Percentiles rank a stretch among this genome's conserved stretches.
These are phyloP conservation scores for Drosophila suboccidentalis DNA, from an alignment of 2,888 invertebrate species.

Conservation along the genomic window DNA sequence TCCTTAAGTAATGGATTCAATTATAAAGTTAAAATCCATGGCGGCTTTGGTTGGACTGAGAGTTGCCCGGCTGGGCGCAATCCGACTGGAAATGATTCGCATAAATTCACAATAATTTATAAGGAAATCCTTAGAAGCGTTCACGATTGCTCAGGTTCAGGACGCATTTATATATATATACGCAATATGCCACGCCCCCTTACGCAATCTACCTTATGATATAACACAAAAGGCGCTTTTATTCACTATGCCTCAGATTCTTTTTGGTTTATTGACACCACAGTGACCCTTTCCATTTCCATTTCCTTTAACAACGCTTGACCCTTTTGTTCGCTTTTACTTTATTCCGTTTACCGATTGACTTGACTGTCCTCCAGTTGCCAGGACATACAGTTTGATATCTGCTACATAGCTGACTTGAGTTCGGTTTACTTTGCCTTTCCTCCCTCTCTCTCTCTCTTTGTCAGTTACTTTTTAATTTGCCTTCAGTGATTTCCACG, in stretches of 20 bases:
- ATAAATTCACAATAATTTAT: constrained; percentile 83
- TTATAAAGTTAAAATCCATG: constrained; percentile 80
- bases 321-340: constrained; percentile 72
- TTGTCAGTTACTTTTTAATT: constrained; percentile 66
- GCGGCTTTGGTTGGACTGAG: constrained; percentile 47
- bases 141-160: constrained; percentile 30
- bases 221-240: constrained; percentile 41
- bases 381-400: constrained; percentile 21
- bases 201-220: constrained; percentile 10
- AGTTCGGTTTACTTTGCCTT: constrained; percentile 19
- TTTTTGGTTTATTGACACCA: constrained; percentile 31
- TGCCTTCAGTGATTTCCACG: constrained; percentile 77
- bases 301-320: constrained; percentile 53
- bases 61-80: constrained; percentile 54
- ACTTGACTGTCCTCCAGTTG: constrained; percentile 54
- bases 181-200: constrained; percentile 2
- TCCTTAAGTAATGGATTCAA: constrained; percentile 80
- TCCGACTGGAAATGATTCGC: constrained; percentile 81
- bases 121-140: constrained; percentile 75
- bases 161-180: constrained; percentile 21
- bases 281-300: background rate
- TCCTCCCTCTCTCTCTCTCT: constrained; percentile 13
- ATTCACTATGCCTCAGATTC: constrained; percentile 14
- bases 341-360: constrained; percentile 70
- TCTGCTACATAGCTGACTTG: constrained; percentile 51